Conservation (phyloP, 2,113 vertebrate genomes). For the Lycaon pictus region DNA sequence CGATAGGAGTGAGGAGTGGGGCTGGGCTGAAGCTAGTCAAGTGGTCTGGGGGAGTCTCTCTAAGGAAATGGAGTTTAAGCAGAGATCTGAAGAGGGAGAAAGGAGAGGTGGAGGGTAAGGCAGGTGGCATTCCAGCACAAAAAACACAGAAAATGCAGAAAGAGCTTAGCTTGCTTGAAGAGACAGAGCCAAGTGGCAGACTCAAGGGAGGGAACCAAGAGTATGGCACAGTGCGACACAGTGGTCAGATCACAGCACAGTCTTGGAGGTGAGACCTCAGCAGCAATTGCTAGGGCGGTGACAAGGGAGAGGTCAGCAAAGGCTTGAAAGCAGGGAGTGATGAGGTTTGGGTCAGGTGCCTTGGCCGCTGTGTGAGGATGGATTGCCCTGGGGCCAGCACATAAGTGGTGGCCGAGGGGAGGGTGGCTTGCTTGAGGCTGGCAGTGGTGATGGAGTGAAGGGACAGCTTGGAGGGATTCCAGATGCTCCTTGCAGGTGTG, state of each 20-base stretch:
- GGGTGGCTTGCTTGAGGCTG: background rate
- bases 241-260: background rate
- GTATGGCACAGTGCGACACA: accelerated
- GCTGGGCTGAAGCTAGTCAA: background rate
- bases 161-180: background rate
- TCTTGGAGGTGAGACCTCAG: background rate
- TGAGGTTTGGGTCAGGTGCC: background rate
- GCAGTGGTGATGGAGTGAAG: background rate
- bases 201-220: accelerated
- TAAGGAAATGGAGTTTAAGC: background rate
- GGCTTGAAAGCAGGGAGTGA: background rate
- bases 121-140: background rate
- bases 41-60: background rate
- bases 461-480: background rate
- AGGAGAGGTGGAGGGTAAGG: too few species aligned
- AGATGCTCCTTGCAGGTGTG: background rate
- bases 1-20: accelerated
- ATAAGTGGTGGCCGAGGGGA: accelerated
- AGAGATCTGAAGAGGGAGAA: background rate
- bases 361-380: too few species aligned
- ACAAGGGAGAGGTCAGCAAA: background rate
- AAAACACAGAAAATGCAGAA: background rate
- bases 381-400: accelerated
- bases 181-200: background rate
- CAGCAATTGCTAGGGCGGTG: background rate